Percentiles rank a stretch among this genome's conserved stretches.
Conservation (phyloP, 2,888 invertebrate species). For the Ochropleura plecta region DNA sequence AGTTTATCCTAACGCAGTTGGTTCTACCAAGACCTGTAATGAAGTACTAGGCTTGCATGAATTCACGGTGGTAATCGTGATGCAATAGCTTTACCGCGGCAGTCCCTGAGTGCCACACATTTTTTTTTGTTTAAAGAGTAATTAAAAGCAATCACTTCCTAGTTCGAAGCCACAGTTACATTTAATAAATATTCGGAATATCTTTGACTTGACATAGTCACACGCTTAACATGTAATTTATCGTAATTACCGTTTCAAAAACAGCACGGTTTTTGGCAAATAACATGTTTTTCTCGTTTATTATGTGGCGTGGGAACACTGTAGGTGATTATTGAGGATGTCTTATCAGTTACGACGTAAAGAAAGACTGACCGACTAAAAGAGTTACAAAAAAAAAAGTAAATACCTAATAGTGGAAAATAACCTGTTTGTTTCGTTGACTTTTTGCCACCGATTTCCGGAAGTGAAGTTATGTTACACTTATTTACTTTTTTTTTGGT, state of each 20-base stretch:
- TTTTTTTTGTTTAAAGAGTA: not conserved
- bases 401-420: too few species aligned
- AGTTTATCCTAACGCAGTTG: too few species aligned
- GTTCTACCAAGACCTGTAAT: too few species aligned
- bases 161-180: slow-evolving; percentile 15
- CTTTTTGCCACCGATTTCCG: too few species aligned
- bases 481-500: too few species aligned
- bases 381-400: too few species aligned
- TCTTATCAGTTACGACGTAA: not conserved
- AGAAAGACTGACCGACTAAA: not conserved
- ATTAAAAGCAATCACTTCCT: slow-evolving; percentile 22
- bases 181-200: slow-evolving; percentile 8
- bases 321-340: not conserved
- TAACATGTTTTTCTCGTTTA: slow-evolving; percentile 35
- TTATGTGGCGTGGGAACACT: slow-evolving; percentile 32
- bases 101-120: too few species aligned
- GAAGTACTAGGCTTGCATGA: too few species aligned
- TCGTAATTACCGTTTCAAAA: slow-evolving; percentile 20
- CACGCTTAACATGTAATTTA: slow-evolving; percentile 5
- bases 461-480: too few species aligned
- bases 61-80: too few species aligned
- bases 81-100: too few species aligned
- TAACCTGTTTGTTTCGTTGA: too few species aligned
- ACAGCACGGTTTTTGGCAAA: slow-evolving; percentile 31
- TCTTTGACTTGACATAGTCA: not conserved